Evolutionary conservation across 2,113 vertebrate species (phyloP).

Genomic region (Laticauda colubrina): DNA sequence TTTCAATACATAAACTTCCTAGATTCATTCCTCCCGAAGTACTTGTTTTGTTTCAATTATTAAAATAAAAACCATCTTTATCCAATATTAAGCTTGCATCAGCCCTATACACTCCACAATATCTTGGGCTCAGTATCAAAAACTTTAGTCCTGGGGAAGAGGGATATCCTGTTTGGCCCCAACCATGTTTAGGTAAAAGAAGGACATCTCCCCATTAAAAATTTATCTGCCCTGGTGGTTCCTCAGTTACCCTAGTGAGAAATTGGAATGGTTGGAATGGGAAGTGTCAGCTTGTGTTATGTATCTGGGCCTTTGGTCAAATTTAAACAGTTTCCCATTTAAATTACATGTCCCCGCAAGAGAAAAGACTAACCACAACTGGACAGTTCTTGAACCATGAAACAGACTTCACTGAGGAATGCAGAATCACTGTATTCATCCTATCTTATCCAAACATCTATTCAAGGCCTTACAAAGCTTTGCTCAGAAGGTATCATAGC

Average conservation of each 20-base stretch:
- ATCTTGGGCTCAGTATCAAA: background rate
- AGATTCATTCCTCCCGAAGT: background rate
- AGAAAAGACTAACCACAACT: background rate
- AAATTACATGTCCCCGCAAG: background rate
- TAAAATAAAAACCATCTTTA: background rate
- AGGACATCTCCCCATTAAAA: background rate
- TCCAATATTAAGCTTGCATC: background rate
- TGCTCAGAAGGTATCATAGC: slow-evolving; percentile 25
- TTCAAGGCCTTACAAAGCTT: background rate
- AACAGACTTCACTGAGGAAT: background rate
- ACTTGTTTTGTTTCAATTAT: background rate
- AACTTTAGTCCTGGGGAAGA: background rate
- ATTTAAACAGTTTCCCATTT: background rate
- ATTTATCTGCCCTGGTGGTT: background rate
- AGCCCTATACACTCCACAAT: background rate
- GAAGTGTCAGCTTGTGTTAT: background rate
- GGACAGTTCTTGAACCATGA: background rate
- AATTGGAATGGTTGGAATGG: background rate
- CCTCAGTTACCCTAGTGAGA: background rate
- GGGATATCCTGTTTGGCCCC: background rate
- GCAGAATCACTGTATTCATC: background rate
- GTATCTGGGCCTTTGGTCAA: background rate
- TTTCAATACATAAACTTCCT: background rate
- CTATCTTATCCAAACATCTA: background rate
- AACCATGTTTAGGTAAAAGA: background rate